Evolutionary conservation across 2,888 invertebrate species (phyloP), one percentile per base, ranked within the genome.

Genomic region (Uloborus plumipes): DNA sequence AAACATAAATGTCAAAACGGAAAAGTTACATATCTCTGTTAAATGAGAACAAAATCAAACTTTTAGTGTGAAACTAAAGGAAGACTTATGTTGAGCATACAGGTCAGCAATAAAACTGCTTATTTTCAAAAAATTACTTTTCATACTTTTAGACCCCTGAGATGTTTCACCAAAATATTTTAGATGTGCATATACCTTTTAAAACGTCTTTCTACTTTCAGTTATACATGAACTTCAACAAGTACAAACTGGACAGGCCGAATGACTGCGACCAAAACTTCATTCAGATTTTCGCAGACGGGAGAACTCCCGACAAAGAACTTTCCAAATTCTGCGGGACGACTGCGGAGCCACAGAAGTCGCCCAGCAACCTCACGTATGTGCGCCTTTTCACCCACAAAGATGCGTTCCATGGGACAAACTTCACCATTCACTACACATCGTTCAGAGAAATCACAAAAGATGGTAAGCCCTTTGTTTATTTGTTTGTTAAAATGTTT

Each of bases 211-310:
- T 47, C 31, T 53, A 22, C 65, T 51, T 87, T 87, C 47, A 94
- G 94, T 92, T 94, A 86, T 93, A 92, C 87, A 89, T 94, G 80
- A 91, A 92, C 86, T 94, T 94, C 89, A 89, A 91, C 81, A 89
- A 89, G 55, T 94, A 94, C 89, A 89, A 90, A 75, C 90, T 94
- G 87, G 91, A 91, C 67, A 92, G 91, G 86, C 94, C 94, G 20
- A 94, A 94, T 89, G 94, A 94, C 88, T 94, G 94, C 88, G 93
- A 93, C 71, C 91, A 91, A 81, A 94, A 94, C 89, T 94, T 93
- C 88, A 91, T 94, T 85, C 93, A 94, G 88, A 91, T 94, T 84
- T 94, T 94, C 88, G 91, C 93, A 16, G 92, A 93, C 86, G 90
- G 93, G 87, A 90, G 91, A 66, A 90, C 91, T 71, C 84, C 81